Base-by-base conservation (phyloP, 2,888 invertebrate genomes). In the Drosophila sordidapex region DNA sequence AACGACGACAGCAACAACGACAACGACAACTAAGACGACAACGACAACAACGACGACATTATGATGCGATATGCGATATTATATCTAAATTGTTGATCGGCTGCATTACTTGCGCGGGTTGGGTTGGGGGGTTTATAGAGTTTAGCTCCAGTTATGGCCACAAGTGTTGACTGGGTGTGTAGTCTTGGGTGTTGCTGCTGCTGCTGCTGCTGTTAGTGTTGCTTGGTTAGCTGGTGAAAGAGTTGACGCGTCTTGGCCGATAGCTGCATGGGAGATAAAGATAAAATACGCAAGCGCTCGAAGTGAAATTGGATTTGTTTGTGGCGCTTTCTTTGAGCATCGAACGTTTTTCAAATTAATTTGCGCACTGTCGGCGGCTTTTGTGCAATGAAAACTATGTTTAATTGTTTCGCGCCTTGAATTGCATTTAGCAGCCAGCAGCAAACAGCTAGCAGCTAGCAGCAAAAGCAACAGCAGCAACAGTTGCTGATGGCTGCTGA, bases 51-150 rank as follows among this genome's bases (percentile, higher is more conserved):
- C 79, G 85, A 71, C 87, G 72, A 84, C 84, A 84, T 89, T 84
- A 89, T 85, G 85, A 86, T 87, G 90, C 84, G 90, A 90, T 90
- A 87, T 90, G 90, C 90, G 90, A 89, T 90, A 90, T 89, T 81
- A 82, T 87, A 87, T 87, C 87, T 87, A 87, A 90, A 87, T 90
- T 90, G 87, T 87, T 89, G 89, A 87, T 90, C 87, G 87, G 79
- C 81, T 89, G 90, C 90, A 81, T 87, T 88, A 81, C 77, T 76
- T 62, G 51, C 31, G 35, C 36, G 59, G 35, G 53, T 51, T 38
- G 35, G 36, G 29, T 13, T 43, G 57, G 18, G 18, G n/a, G 29
- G 29, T 57, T 40, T 40, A 40, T 57, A 57, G 53, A 62, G 59
- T 58, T 58, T 56, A 80, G 90, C 86, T 85, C 82, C 77, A 87